Evolutionary conservation across 2,113 vertebrate species (phyloP), one percentile per base, ranked within the genome.

Genomic region (Glaucomys volans): DNA sequence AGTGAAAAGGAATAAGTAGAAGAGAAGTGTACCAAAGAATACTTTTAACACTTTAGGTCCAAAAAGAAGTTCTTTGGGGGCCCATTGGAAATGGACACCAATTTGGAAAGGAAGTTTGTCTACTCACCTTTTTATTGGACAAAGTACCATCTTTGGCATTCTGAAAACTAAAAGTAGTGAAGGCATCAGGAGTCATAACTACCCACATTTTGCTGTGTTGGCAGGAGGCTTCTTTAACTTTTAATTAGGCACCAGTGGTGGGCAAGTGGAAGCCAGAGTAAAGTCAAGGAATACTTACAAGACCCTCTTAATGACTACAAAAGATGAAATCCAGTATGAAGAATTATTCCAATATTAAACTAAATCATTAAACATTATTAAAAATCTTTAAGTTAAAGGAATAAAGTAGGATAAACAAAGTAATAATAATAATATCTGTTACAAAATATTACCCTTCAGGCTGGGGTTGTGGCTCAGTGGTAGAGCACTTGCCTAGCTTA

Each of bases 381-480:
- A 95, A 95, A 91, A 72, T 74, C 16, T 72, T 86, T 59, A 66
- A 72, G 16, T 64, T 42, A 87, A 92, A 80, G n/a, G 1, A 54
- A 74, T 74, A 87, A 91, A 54, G 24, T 32, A 81, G 28, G 35
- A 62, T 59, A 64, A 72, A 40, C 20, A 64, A 85, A 47, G 9
- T 8, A 47, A 47, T 32, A 62, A 72, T 62, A 77, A 62, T 59
- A 28, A 62, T n/a, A 79, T 16, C 62, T 64, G 52, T 79, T 91
- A 30, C 50, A 57, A 89, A 59, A 12, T 62, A 67, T 52, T 80
- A 42, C 28, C 52, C 42, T 94, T 47, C 44, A 47, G 44, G 44
- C 44, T 47, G 44, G 44, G 44, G 44, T 47, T 47, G 44, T 47
- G 9, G 44, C 44, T 47, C 44, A 47, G 44, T 47, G 44, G 44